Conservation (phyloP, 64 coral and sea anemone species). For the Montipora efflorescens region DNA sequence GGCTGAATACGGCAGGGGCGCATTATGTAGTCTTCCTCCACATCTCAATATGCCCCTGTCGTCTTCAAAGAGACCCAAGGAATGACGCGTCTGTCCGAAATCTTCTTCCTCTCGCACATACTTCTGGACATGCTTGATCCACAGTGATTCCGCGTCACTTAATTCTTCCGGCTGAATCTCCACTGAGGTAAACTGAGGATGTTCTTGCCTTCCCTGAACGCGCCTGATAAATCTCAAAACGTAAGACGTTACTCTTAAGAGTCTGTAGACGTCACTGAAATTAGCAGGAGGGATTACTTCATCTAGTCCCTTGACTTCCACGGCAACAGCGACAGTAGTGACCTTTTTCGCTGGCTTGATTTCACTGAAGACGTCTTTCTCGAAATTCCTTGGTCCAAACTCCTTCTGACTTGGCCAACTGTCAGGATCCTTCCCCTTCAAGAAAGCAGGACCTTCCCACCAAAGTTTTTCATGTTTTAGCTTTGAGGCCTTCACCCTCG, state of each 20-base stretch:
- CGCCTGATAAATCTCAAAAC: no score
- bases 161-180: no score
- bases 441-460: no score
- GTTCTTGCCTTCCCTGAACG: no score
- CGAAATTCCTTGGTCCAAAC: background rate
- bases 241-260: no score
- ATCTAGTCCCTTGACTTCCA: constrained; percentile 16
- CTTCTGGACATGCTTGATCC: constrained; percentile 51
- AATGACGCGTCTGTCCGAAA: constrained; percentile 41
- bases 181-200: no score
- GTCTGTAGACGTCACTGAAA: background rate
- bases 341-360: background rate
- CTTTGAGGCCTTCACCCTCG: no score
- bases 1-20: no score
- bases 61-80: constrained; percentile 32
- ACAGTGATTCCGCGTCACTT: constrained; percentile 29
- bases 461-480: no score
- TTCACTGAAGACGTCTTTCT: background rate
- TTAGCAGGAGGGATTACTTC: constrained; percentile 25
- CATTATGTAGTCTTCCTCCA: no score
- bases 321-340: background rate
- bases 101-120: constrained; percentile 36
- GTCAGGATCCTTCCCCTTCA: background rate
- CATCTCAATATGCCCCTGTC: background rate
- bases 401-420: background rate